Conservation (phyloP, 2,888 invertebrate genomes). For the Crematogaster levior region DNA sequence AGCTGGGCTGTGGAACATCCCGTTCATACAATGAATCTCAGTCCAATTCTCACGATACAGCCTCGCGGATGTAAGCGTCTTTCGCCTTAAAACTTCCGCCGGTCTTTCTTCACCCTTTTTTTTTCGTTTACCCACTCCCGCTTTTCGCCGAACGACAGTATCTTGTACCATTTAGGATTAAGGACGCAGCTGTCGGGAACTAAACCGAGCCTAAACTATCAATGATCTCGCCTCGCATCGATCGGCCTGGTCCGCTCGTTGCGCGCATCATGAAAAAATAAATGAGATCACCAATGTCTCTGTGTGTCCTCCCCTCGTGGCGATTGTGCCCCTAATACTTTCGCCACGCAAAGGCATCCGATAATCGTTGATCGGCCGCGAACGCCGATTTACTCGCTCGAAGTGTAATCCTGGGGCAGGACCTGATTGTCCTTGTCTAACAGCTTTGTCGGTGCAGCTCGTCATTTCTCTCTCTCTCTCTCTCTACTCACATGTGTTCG, state of each 20-base stretch:
- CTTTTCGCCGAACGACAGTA: not conserved
- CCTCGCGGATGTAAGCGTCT: not conserved
- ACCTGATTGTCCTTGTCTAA: constrained; percentile 49
- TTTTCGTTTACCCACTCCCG: too few relatives aligned
- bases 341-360: constrained; percentile 52
- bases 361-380: constrained; percentile 64
- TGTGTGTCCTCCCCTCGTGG: constrained; percentile 21
- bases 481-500: not conserved
- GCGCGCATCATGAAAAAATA: constrained; percentile 63
- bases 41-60: not conserved
- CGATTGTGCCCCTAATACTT: constrained; percentile 48
- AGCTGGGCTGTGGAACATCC: not conserved
- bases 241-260: constrained; percentile 50
- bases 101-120: not conserved
- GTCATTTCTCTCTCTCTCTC: too few relatives aligned
- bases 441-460: constrained; percentile 62
- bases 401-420: constrained; percentile 40
- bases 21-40: not conserved
- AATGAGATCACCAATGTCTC: constrained; percentile 75
- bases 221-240: constrained; percentile 48
- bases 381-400: constrained; percentile 34
- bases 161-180: constrained; percentile 20
- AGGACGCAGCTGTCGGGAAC: constrained; percentile 32
- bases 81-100: not conserved
- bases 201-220: constrained; percentile 28